Evolutionary conservation across 2,888 invertebrate genomes (phyloP), one percentile per base, ranked within the genome.

Genomic region (Trissolcus japonicus): DNA sequence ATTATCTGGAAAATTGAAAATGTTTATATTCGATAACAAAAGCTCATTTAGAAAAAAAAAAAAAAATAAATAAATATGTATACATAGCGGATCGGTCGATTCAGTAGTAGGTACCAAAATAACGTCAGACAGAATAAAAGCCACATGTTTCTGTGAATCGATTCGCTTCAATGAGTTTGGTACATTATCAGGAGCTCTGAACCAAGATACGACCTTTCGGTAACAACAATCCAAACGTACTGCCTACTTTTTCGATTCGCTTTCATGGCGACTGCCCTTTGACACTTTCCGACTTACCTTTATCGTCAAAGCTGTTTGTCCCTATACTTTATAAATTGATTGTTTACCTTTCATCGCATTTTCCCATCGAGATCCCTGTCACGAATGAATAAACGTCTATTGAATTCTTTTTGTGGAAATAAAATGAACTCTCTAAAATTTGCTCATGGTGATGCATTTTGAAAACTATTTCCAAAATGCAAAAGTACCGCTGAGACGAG

Each of bases 231-330:
- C 69, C 43, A 55, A 41, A 68, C 65, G 66, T 66, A 67, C 74
- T 74, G 56, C 67, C 74, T 51, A 74, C 74, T 19, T 74, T 67
- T 74, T 74, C 67, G 55, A 75, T 69, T 75, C 75, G 68, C 69
- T 57, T 53, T 69, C 41, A 62, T 55, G 53, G 51, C 68, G 53
- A 62, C 59, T 69, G 41, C 54, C 43, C 75, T 75, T 75, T 69
- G 75, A 75, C 55, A 59, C 67, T 63, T 69, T 69, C 59, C 62
- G 65, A 43, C 68, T 75, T 69, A 35, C 48, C 54, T 63, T 69
- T 75, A 75, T 69, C 75, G 60, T 63, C 54, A 69, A 75, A 75
- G 55, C 75, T 54, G 63, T 56, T 68, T 65, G 69, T 69, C 56
- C 56, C n/a, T 29, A 41, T n/a, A 59, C 59, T 40, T 57, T 60